Base-by-base conservation (phyloP, 2,113 vertebrate species). In the Ariopsis seemanni region DNA sequence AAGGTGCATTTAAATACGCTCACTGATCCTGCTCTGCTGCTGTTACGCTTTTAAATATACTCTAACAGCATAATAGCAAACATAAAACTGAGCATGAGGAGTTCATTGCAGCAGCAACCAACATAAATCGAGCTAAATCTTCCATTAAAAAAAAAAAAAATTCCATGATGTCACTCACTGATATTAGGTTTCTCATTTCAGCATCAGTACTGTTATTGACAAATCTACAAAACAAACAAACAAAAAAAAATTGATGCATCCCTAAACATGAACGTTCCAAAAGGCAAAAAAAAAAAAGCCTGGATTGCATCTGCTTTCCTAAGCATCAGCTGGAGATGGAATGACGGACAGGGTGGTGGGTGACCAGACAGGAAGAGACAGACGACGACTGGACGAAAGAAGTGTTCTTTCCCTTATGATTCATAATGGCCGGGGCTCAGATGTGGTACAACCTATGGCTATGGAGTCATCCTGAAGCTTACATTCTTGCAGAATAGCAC, bases 291-390 rank as follows among this genome's bases (percentile, higher is more conserved):
- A 48, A 79, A 79, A 79, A 78, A 53, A 1, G 17, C 53, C 20
- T 34, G 67, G 75, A 85, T 82, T 78, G 90, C 74, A 88, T 62
- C 67, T 50, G 52, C 58, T 67, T 77, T 8, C 74, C 3, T 53
- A 30, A 71, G 7, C 2, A 79, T n/a, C 1, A n/a, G 30, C 71
- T 27, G 9, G 34, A 82, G 30, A 48, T 25, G 50, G 12, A 82
- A 27, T 72, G 25, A 52, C 27, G 18, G 67, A 67, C 67, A n/a
- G 69, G 22, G 65, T 8, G 18, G 71, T 9, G 67, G 63, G 60
- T 25, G 14, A 42, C 22, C 60, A 30, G 17, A 74, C 48, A 20
- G 50, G 60, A 65, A 78, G 62, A 84, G 7, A 79, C 2, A 4
- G 15, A 79, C 27, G n/a, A 85, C 4, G 53, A 60, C 12, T 60